Evolutionary conservation across 2,888 invertebrate species (phyloP).

Genomic region (Eurois occulta): DNA sequence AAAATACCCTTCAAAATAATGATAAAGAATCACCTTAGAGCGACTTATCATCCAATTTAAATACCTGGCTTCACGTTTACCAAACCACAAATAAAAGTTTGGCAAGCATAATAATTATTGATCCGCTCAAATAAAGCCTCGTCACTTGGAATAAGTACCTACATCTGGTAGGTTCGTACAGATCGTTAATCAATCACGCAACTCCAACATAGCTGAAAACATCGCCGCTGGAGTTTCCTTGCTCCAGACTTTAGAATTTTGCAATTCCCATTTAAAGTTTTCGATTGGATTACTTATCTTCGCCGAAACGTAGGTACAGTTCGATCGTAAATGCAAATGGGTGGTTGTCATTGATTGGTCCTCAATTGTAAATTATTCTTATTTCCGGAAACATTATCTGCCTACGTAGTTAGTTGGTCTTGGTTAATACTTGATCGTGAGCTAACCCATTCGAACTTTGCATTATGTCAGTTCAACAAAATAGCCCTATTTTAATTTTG

Average conservation of each 20-base stretch:
- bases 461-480: background rate
- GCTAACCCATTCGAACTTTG: background rate
- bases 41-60: slow-evolving; percentile 2
- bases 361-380: background rate
- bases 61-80: slow-evolving; percentile 7
- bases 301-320: slow-evolving; percentile 36
- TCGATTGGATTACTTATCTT: slow-evolving; percentile 63
- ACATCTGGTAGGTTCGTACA: slow-evolving; percentile 30
- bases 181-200: slow-evolving; percentile 64
- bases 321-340: slow-evolving; percentile 40
- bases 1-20: background rate
- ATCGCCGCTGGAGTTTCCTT: slow-evolving; percentile 43
- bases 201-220: slow-evolving; percentile 55
- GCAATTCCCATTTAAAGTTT: slow-evolving; percentile 65
- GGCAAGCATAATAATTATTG: slow-evolving; percentile 19
- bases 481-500: background rate
- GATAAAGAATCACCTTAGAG: background rate
- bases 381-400: background rate
- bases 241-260: slow-evolving; percentile 56
- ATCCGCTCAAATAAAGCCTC: slow-evolving; percentile 46
- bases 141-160: slow-evolving; percentile 39
- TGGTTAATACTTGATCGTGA: background rate
- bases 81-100: slow-evolving; percentile 15
- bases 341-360: background rate
- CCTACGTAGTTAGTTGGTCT: too few relatives aligned